Conservation (phyloP, 2,113 vertebrate species). For the Agelaius tricolor region DNA sequence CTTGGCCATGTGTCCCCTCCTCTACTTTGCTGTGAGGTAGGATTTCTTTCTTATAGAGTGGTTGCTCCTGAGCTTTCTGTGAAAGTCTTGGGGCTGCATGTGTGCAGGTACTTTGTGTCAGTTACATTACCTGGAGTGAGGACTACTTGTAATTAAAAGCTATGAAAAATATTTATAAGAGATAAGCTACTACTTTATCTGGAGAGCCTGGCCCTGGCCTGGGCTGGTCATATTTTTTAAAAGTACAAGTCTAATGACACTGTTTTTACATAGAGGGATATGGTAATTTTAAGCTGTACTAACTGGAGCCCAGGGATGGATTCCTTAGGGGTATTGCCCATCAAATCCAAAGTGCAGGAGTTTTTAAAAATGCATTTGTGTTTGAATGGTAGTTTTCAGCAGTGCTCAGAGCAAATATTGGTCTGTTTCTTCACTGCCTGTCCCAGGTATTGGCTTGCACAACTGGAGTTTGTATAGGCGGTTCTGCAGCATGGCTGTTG, state of each 20-base stretch:
- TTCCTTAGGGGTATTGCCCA: neutral
- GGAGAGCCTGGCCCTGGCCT: conserved; percentile 67
- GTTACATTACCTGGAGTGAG: conserved; percentile 71
- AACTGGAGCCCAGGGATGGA: neutral
- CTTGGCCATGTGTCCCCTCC: conserved; percentile 54
- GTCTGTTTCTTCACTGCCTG: neutral
- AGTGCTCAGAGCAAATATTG: neutral
- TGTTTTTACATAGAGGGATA: conserved; percentile 41
- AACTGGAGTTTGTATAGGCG: neutral
- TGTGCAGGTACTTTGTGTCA: conserved; percentile 72
- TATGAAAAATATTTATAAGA: conserved; percentile 77
- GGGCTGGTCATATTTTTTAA: conserved; percentile 69
- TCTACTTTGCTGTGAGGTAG: conserved; percentile 76
- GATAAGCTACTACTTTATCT: conserved; percentile 73
- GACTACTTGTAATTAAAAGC: conserved; percentile 76
- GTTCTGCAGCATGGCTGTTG: rapidly evolving
- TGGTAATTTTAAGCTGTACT: neutral
- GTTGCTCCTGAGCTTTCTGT: conserved; percentile 89
- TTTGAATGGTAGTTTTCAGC: neutral
- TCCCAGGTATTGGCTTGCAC: neutral
- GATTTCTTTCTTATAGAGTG: conserved; percentile 75
- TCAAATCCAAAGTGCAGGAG: neutral
- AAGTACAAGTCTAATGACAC: conserved; percentile 71
- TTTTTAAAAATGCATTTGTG: neutral
- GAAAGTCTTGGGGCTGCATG: conserved; percentile 85